A percentile compares a stretch with the other conserved stretches of the same genome.
Conservation (phyloP, 1,140 invertebrate genomes). For the Archivesica marissinica region DNA sequence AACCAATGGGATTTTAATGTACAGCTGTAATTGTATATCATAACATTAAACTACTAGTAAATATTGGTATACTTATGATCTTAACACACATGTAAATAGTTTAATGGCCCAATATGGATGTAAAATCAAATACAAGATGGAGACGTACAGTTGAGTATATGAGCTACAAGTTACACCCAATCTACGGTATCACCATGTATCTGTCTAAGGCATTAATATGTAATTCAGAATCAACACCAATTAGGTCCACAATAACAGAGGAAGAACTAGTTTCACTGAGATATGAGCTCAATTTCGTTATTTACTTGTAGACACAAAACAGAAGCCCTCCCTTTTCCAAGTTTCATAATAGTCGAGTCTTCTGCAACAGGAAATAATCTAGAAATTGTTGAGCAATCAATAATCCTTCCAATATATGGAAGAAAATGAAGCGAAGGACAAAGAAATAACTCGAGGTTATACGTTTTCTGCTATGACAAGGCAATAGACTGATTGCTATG, state of each 20-base stretch:
- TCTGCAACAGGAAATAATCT: slow-evolving; percentile 27
- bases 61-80: too few relatives aligned
- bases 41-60: too few relatives aligned
- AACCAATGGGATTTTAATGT: too few relatives aligned
- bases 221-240: background rate
- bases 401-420: slow-evolving; percentile 21
- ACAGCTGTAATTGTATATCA: too few relatives aligned
- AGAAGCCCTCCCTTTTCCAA: slow-evolving; percentile 26
- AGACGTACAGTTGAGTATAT: too few relatives aligned
- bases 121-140: too few relatives aligned
- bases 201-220: background rate
- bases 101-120: too few relatives aligned
- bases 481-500: background rate
- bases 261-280: background rate
- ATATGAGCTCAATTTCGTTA: slow-evolving; percentile 20
- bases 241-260: background rate
- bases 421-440: slow-evolving; percentile 29
- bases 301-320: slow-evolving; percentile 10
- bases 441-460: background rate
- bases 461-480: background rate
- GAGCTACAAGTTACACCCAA: too few relatives aligned
- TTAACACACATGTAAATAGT: too few relatives aligned
- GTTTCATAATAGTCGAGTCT: slow-evolving; percentile 36
- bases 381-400: slow-evolving; percentile 1
- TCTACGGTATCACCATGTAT: too few relatives aligned